A percentile compares a stretch with the other conserved stretches of the same genome.
These are phyloP conservation scores for Ceyx margarethae DNA, from an alignment of 2,113 vertebrate genomes.

Conservation along the genomic window DNA sequence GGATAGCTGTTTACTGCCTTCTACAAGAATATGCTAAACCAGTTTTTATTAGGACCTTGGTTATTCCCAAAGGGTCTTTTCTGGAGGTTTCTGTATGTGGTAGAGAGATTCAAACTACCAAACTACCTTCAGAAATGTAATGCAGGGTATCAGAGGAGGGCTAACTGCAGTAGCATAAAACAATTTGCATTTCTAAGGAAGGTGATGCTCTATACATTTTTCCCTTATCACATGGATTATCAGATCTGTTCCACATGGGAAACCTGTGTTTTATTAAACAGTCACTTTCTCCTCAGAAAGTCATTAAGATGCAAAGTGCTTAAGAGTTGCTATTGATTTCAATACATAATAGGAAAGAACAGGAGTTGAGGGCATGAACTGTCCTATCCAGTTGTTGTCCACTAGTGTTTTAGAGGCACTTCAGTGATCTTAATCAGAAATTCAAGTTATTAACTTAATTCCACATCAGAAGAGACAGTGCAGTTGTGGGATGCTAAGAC, in stretches of 20 bases:
- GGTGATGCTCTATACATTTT: background rate
- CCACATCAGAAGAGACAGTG: background rate
- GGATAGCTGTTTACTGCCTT: background rate
- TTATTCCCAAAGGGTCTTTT: background rate
- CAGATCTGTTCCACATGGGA: background rate
- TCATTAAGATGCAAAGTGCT: background rate
- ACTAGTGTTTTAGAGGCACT: background rate
- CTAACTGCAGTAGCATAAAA: background rate
- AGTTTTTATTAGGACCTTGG: background rate
- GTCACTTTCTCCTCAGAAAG: background rate
- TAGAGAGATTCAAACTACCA: background rate
- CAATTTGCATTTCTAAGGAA: background rate
- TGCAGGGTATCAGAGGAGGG: background rate
- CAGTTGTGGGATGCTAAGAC: background rate
- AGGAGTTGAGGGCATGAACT: background rate
- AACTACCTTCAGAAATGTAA: background rate
- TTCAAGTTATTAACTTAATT: background rate
- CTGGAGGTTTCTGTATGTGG: background rate
- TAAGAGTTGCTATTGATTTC: background rate
- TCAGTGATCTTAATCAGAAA: background rate
- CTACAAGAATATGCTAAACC: background rate
- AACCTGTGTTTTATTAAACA: background rate
- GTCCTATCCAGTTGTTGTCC: background rate
- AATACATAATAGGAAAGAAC: background rate
- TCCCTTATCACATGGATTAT: background rate